These are phyloP conservation scores for Epistrophe eligans DNA, from an alignment of 2,888 invertebrate genomes.

Conservation along the genomic window DNA sequence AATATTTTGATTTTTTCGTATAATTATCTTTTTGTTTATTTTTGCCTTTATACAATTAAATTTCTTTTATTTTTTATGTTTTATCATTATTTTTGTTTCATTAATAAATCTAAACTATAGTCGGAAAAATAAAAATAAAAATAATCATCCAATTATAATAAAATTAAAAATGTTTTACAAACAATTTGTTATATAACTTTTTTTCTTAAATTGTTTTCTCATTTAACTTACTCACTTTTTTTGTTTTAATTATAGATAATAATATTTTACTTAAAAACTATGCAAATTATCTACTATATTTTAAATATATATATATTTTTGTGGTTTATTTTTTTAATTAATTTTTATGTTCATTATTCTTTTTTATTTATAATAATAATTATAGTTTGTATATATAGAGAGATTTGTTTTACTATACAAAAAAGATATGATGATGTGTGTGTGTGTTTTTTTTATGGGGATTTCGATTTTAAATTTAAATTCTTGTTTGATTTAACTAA, in stretches of 20 bases:
- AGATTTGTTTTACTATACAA: conserved; percentile 75
- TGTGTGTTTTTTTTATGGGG: conserved; percentile 23
- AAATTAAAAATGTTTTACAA: conserved; percentile 72
- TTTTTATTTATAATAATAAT: conserved; percentile 38
- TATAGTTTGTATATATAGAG: conserved; percentile 61
- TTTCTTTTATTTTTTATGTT: conserved; percentile 30
- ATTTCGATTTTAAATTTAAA: conserved; percentile 60
- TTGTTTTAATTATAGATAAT: conserved; percentile 44
- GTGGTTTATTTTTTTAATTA: conserved; percentile 52
- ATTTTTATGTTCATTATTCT: conserved; percentile 42
- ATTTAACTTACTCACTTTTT: conserved; percentile 54
- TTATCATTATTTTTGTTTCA: conserved; percentile 10
- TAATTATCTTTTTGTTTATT: conserved; percentile 71
- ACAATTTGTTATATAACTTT: conserved; percentile 66
- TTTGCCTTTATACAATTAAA: conserved; percentile 67
- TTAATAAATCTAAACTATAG: conserved; percentile 70
- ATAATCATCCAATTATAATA: conserved; percentile 37
- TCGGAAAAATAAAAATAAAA: conserved; percentile 37
- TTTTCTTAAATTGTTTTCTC: conserved; percentile 27
- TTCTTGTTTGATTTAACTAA: conserved; percentile 57
- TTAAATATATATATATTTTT: conserved; percentile 74
- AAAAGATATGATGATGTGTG: conserved; percentile 76
- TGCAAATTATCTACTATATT: conserved; percentile 69
- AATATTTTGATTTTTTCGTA: conserved; percentile 62
- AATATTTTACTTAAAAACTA: conserved; percentile 71